A percentile compares a stretch with the other conserved stretches of the same genome.
These are phyloP conservation scores for Hyppa rectilinea DNA, from an alignment of 2,888 invertebrate genomes.

Conservation along the genomic window DNA sequence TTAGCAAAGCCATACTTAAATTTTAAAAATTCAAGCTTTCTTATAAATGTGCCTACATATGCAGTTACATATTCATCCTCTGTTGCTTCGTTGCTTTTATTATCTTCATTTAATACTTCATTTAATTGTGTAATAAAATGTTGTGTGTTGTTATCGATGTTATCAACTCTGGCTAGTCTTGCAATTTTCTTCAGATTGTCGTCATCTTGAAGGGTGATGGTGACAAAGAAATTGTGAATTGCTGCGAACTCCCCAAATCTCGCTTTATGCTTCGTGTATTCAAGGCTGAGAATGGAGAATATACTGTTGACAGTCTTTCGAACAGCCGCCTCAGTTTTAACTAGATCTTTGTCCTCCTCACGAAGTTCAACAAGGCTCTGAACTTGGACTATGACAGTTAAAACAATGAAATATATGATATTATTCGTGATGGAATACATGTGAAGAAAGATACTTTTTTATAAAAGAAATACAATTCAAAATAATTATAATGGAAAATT, in stretches of 20 bases:
- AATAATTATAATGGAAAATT: conserved; percentile 38
- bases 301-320: conserved; percentile 74
- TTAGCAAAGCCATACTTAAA: conserved; percentile 64
- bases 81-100: conserved; percentile 55
- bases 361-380: conserved; percentile 68
- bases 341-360: conserved; percentile 67
- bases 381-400: conserved; percentile 41
- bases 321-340: conserved; percentile 68
- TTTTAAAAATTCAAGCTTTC: conserved; percentile 70
- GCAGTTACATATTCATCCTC: conserved; percentile 64
- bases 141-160: conserved; percentile 68
- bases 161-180: conserved; percentile 70
- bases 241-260: conserved; percentile 72
- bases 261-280: conserved; percentile 61
- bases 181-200: conserved; percentile 72
- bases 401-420: conserved; percentile 56
- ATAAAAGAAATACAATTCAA: conserved; percentile 27
- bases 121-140: conserved; percentile 75
- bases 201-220: conserved; percentile 74
- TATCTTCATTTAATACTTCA: conserved; percentile 74
- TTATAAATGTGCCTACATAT: conserved; percentile 70
- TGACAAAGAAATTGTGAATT: conserved; percentile 77
- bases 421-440: conserved; percentile 60
- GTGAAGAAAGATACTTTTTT: conserved; percentile 28
- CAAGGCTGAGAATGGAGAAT: conserved; percentile 72